These are phyloP conservation scores for Chromoteleia sp. DNA, from an alignment of 2,888 invertebrate genomes.

Conservation along the genomic window DNA sequence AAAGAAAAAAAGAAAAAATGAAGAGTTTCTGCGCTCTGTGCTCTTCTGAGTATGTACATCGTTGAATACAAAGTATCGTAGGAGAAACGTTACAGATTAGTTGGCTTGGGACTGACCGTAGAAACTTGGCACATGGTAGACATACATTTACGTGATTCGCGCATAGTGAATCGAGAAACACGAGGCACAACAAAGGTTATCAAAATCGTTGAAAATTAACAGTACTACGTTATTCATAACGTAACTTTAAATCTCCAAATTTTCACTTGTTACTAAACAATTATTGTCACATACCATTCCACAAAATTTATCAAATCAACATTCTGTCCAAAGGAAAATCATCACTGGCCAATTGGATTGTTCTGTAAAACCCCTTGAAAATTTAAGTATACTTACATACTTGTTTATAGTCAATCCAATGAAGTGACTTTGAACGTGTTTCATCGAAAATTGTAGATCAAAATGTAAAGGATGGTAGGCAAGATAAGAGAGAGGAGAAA, in stretches of 20 bases:
- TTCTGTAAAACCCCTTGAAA: not conserved
- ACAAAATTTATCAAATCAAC: too few species aligned
- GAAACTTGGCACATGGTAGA: conserved; percentile 78
- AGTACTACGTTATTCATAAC: conserved; percentile 27
- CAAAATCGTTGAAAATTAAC: conserved; percentile 41
- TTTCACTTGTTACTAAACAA: not conserved
- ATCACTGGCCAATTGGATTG: conserved; percentile 16
- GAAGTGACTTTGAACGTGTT: conserved; percentile 43
- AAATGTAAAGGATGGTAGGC: conserved; percentile 34
- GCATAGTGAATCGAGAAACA: conserved; percentile 65
- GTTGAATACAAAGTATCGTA: conserved; percentile 69
- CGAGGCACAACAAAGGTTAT: conserved; percentile 67
- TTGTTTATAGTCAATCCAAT: conserved; percentile 22
- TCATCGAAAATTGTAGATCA: conserved; percentile 51
- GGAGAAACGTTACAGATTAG: conserved; percentile 71
- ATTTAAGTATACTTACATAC: conserved; percentile 5
- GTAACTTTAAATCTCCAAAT: not conserved
- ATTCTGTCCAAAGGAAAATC: not conserved
- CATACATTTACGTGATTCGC: conserved; percentile 72
- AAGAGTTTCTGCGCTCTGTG: conserved; percentile 53
- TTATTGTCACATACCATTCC: too few species aligned
- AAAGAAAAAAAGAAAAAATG: conserved; percentile 33
- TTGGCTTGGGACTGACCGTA: conserved; percentile 74
- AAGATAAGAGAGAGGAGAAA: conserved; percentile 21
- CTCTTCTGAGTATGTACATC: conserved; percentile 71